Evolutionary conservation across 1,140 invertebrate genomes (phyloP).

Genomic region (Epicauta chinensis): DNA sequence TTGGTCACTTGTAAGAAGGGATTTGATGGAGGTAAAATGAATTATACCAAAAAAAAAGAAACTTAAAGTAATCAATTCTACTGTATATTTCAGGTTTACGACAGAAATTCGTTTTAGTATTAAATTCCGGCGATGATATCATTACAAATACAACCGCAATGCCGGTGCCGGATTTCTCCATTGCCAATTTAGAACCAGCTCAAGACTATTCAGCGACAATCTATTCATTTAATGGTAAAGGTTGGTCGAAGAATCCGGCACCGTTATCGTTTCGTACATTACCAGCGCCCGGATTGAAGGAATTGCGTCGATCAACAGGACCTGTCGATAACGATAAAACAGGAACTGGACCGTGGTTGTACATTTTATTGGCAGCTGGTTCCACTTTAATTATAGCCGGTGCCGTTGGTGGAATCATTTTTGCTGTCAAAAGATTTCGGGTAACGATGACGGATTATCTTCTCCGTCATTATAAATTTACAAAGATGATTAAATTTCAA

Average conservation of each 20-base stretch:
- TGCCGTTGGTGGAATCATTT: slow-evolving; percentile 35
- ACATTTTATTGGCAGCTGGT: slow-evolving; percentile 39
- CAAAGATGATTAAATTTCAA: too few relatives aligned
- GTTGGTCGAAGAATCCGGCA: slow-evolving; percentile 38
- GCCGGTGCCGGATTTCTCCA: slow-evolving; percentile 38
- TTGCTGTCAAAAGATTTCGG: slow-evolving; percentile 36
- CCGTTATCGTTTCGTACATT: slow-evolving; percentile 33
- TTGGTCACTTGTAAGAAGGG: slow-evolving; percentile 46
- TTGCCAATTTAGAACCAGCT: slow-evolving; percentile 42
- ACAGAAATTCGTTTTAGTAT: slow-evolving; percentile 46
- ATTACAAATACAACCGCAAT: slow-evolving; percentile 35
- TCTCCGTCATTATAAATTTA: too few relatives aligned
- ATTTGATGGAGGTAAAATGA: slow-evolving; percentile 37
- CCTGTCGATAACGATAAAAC: slow-evolving; percentile 28
- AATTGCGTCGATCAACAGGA: slow-evolving; percentile 36
- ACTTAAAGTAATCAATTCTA: too few relatives aligned
- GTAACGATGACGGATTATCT: slow-evolving; percentile 18
- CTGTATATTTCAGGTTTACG: slow-evolving; percentile 29
- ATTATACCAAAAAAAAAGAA: too few relatives aligned
- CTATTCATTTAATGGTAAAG: slow-evolving; percentile 53
- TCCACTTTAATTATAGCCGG: slow-evolving; percentile 39
- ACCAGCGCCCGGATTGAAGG: slow-evolving; percentile 38
- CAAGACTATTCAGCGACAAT: slow-evolving; percentile 46
- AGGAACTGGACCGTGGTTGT: slow-evolving; percentile 37
- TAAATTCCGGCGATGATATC: slow-evolving; percentile 31